phyloP scores from a whole-genome alignment of 2,113 vertebrate species.

The Tylochromis polylepis region DNA sequence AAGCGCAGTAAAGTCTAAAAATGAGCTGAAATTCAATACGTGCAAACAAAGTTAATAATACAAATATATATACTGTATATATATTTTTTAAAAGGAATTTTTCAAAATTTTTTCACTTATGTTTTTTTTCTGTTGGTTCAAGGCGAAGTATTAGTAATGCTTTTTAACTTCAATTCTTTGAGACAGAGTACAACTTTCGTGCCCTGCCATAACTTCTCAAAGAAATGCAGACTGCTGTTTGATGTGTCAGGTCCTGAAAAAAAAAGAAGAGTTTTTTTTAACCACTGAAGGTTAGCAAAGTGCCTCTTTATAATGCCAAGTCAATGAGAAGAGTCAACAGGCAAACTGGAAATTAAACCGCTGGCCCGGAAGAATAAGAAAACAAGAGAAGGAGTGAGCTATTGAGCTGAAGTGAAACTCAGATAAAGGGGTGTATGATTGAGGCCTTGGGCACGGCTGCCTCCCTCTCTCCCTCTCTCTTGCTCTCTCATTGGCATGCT shows the following conservation, averaged over 20 bases:
- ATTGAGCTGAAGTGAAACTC: conserved; percentile 28
- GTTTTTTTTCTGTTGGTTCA: not conserved
- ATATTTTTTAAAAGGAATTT: not conserved
- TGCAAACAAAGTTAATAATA: not conserved
- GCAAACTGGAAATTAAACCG: conserved; percentile 51
- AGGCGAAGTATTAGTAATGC: not conserved
- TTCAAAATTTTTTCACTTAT: not conserved
- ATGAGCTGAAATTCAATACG: not conserved
- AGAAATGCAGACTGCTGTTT: not conserved
- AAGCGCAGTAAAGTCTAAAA: not conserved
- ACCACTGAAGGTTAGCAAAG: conserved; percentile 25
- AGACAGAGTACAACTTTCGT: not conserved
- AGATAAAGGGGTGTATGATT: conserved; percentile 51
- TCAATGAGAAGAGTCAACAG: conserved; percentile 36
- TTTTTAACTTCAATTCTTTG: not conserved
- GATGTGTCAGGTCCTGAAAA: conserved; percentile 7
- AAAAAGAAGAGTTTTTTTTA: not conserved
- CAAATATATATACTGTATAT: not conserved
- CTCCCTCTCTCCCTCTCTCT: not conserved
- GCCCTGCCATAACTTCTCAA: not conserved
- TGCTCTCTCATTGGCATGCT: conserved; percentile 59
- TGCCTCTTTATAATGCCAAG: conserved; percentile 44
- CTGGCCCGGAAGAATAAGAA: conserved; percentile 42
- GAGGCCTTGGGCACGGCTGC: conserved; percentile 51
- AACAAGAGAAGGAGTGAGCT: not conserved